Evolutionary conservation across 2,888 invertebrate species (phyloP).

Genomic region (Tenthredo livida): DNA sequence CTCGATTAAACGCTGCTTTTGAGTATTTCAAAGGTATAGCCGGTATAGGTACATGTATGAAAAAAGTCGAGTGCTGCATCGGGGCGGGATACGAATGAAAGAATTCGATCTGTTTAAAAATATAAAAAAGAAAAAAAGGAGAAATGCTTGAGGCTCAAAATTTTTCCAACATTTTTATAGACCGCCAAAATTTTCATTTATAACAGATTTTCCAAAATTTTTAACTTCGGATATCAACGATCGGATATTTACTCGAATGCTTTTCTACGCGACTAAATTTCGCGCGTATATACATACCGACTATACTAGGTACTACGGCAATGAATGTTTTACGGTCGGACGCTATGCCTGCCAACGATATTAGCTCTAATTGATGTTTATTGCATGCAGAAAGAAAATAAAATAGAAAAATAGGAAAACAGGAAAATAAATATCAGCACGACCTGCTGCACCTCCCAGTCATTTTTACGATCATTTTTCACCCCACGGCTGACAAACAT

Average conservation of each 20-base stretch:
- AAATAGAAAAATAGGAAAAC: not conserved
- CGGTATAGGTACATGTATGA: not conserved
- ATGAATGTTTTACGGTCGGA: conserved; percentile 21
- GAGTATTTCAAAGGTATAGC: not conserved
- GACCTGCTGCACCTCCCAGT: not conserved
- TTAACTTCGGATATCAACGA: not conserved
- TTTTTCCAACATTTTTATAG: not conserved
- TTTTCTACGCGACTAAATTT: not conserved
- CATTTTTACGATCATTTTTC: not conserved
- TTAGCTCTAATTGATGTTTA: conserved; percentile 68
- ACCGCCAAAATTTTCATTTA: not conserved
- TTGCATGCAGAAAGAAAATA: conserved; percentile 60
- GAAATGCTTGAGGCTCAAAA: not conserved
- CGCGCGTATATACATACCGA: not conserved
- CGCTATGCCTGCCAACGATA: conserved; percentile 34
- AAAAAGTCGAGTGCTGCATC: not conserved
- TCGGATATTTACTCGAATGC: not conserved
- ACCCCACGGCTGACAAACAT: not conserved
- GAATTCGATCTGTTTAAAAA: not conserved
- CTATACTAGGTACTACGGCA: not conserved
- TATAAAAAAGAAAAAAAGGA: not conserved
- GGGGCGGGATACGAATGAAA: not conserved
- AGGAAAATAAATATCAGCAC: not conserved
- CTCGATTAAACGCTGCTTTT: not conserved
- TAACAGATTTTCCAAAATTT: not conserved